These are phyloP conservation scores for Drosophila ananassae DNA, from an alignment of 1,140 invertebrate genomes.

Conservation along the genomic window DNA sequence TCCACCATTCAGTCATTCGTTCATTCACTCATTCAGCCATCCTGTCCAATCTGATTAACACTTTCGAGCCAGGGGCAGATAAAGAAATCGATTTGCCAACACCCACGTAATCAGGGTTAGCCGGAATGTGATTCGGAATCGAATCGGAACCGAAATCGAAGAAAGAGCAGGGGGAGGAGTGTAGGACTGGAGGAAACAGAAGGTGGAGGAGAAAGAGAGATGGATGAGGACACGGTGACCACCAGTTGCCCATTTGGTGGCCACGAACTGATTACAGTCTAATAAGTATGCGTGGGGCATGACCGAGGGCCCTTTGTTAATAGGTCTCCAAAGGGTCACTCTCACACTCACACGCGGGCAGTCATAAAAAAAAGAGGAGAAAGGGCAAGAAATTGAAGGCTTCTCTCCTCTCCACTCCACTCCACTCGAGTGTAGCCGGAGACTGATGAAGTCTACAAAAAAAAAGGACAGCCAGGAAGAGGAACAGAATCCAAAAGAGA, in stretches of 20 bases:
- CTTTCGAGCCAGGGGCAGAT: slow-evolving; percentile 35
- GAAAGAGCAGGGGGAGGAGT: background rate
- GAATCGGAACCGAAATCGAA: background rate
- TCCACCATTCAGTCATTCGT: background rate
- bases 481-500: slow-evolving; percentile 12
- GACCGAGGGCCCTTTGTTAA: slow-evolving; percentile 67
- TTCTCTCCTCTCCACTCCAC: too few species aligned
- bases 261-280: slow-evolving; percentile 78
- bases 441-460: too few species aligned
- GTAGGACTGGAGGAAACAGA: too few species aligned
- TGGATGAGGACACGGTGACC: slow-evolving; percentile 34
- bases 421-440: too few species aligned
- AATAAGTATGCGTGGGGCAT: slow-evolving; percentile 79
- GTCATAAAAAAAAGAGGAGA: slow-evolving; percentile 39
- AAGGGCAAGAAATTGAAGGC: background rate
- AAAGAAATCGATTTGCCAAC: slow-evolving; percentile 46
- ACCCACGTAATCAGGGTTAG: slow-evolving; percentile 44
- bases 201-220: background rate
- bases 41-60: slow-evolving; percentile 43
- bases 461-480: too few species aligned
- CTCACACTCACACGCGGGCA: slow-evolving; percentile 24
- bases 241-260: slow-evolving; percentile 72
- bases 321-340: slow-evolving; percentile 68
- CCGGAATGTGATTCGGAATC: slow-evolving; percentile 21
- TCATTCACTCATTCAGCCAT: background rate